Base-by-base conservation (phyloP, 2,113 vertebrate species). In the Gobio gobio region DNA sequence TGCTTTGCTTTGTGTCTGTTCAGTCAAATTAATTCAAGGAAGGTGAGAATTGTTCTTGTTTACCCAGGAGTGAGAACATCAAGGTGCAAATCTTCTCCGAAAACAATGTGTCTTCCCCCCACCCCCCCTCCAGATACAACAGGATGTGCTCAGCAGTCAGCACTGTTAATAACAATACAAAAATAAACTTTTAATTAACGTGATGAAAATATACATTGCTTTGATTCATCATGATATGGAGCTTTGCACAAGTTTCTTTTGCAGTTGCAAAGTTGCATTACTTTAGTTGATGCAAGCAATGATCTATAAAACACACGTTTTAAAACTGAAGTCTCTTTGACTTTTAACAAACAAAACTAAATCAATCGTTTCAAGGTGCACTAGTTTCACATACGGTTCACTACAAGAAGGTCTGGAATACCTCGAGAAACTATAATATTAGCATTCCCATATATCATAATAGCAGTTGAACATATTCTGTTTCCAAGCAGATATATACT, bases 301-400 rank as follows among this genome's bases (percentile, higher is more conserved):
- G 2, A 56, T 54, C 43, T 6, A 45, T 72, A 51, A 49, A 75
- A 45, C 45, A 8, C 40, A n/a, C 0, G 1, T 20, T 51, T 58
- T 78, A 59, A 78, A 4, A 59, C 5, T 40, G 10, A 74, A 74
- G 76, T 59, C 33, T 59, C 10, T 58, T 10, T 40, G 45, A 49
- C 45, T 78, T 56, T 76, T 59, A 78, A 43, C 54, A 43, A 78
- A 78, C 76, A 78, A 24, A 73, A 47, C 73, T 12, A 75, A 75
- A 29, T 78, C 56, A 78, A 59, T 78, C 14, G 9, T 20, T 43
- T 61, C 56, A 78, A 78, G 56, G 51, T 78, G 12, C 36, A 78
- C 33, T 78, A 61, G 33, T 56, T 56, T 14, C 76, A 78, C n/a
- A 78, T 43, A 18, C 56, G 56, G 54, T 61, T 78, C 12, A 22